Percentiles rank a stretch among this genome's conserved stretches.
Evolutionary conservation across 2,888 invertebrate genomes (phyloP).

Genomic region (Epinotia brunnichana): DNA sequence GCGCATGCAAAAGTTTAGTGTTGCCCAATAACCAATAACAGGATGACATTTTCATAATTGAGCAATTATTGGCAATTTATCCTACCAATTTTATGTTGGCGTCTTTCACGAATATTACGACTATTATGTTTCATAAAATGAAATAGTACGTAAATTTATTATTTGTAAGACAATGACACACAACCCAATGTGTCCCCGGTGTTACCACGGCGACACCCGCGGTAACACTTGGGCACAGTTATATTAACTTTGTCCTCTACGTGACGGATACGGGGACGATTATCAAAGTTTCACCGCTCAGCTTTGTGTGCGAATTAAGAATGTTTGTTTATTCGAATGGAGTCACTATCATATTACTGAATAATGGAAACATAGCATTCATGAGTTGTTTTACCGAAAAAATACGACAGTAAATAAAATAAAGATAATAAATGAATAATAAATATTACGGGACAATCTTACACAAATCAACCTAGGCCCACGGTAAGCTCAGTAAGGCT

Average conservation of each 20-base stretch:
- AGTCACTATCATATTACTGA: background rate
- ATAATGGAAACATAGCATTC: background rate
- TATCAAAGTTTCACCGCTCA: constrained; percentile 39
- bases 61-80: too few relatives aligned
- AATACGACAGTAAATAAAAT: too few relatives aligned
- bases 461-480: too few relatives aligned
- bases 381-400: background rate
- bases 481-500: too few relatives aligned
- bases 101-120: too few relatives aligned
- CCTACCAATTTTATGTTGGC: too few relatives aligned
- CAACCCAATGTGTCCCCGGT: constrained; percentile 31
- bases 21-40: too few relatives aligned
- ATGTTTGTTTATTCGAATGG: constrained; percentile 19
- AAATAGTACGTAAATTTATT: background rate
- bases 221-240: constrained; percentile 48
- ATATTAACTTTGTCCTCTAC: constrained; percentile 52
- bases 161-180: background rate
- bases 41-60: too few relatives aligned
- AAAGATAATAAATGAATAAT: too few relatives aligned
- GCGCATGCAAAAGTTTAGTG: too few relatives aligned
- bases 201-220: constrained; percentile 36
- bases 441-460: too few relatives aligned
- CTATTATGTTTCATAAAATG: too few relatives aligned
- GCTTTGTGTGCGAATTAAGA: constrained; percentile 40
- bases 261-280: constrained; percentile 56